A percentile compares a stretch with the other conserved stretches of the same genome.
phyloP scores from a whole-genome alignment of 2,113 vertebrate species.

The Serinus canaria region DNA sequence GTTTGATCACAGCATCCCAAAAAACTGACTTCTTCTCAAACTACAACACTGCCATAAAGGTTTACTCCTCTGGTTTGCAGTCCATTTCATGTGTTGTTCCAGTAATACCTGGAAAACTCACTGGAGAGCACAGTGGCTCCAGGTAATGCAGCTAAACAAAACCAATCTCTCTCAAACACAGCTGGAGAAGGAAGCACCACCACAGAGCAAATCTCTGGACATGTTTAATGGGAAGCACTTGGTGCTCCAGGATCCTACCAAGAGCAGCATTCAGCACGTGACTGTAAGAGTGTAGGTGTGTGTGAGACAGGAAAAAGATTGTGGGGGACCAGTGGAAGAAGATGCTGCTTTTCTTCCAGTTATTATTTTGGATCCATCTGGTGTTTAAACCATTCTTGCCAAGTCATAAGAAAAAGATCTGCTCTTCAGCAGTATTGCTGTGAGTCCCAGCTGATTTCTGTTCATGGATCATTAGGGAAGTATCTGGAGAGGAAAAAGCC shows the following conservation, averaged over 20 bases:
- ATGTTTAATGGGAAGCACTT: background rate
- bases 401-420: constrained; percentile 1
- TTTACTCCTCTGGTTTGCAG: background rate
- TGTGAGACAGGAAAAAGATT: constrained; percentile 28
- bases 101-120: background rate
- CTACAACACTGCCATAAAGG: background rate
- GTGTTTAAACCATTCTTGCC: constrained; percentile 34
- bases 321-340: background rate
- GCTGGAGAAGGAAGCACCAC: background rate
- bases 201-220: background rate
- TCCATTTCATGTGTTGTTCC: background rate
- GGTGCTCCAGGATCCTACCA: background rate
- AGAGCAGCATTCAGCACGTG: background rate
- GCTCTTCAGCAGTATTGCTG: background rate
- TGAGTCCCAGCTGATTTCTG: background rate
- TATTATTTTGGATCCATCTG: constrained; percentile 49
- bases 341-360: constrained; percentile 17
- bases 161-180: background rate
- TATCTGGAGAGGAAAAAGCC: background rate
- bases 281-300: constrained; percentile 17
- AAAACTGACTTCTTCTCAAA: too few relatives aligned
- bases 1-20: too few relatives aligned
- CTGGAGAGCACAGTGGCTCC: background rate
- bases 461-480: background rate
- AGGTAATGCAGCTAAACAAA: background rate